phyloP scores from a whole-genome alignment of 2,888 invertebrate genomes.

The Drosophila mimica region DNA sequence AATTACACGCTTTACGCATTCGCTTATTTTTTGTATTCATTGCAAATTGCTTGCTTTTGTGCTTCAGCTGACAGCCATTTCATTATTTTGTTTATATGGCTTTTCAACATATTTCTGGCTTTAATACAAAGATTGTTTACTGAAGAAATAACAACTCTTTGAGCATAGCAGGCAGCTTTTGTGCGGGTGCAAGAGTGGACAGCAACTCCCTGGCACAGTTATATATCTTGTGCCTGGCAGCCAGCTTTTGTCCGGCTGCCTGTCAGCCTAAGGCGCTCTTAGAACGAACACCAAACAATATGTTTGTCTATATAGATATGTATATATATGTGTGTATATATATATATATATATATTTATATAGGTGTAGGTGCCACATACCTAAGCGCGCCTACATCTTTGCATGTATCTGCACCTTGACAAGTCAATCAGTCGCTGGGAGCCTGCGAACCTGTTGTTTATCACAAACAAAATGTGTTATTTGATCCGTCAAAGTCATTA shows the following conservation, averaged over 20 bases:
- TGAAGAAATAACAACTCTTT: background rate
- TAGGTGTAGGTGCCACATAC: constrained; percentile 7
- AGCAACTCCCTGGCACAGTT: rapidly evolving
- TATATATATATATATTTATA: background rate
- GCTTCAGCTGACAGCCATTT: background rate
- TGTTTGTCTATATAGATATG: background rate
- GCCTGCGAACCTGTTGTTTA: constrained; percentile 41
- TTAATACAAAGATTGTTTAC: background rate
- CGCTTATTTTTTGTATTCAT: background rate
- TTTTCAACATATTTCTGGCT: background rate
- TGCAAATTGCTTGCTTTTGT: background rate
- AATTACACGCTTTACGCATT: constrained; percentile 32
- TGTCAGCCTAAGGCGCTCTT: constrained; percentile 10
- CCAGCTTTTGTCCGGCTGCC: constrained; percentile 16
- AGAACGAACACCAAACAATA: background rate
- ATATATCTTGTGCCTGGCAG: constrained; percentile 3
- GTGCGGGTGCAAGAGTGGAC: background rate
- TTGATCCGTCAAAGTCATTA: constrained; percentile 57
- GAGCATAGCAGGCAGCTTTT: background rate
- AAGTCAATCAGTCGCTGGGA: constrained; percentile 41
- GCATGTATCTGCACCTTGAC: constrained; percentile 4
- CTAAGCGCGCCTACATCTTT: constrained; percentile 32
- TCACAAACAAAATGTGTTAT: constrained; percentile 65
- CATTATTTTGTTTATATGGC: background rate
- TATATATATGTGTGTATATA: background rate